phyloP scores from a whole-genome alignment of 2,888 invertebrate species.

The Elgonia sp. region DNA sequence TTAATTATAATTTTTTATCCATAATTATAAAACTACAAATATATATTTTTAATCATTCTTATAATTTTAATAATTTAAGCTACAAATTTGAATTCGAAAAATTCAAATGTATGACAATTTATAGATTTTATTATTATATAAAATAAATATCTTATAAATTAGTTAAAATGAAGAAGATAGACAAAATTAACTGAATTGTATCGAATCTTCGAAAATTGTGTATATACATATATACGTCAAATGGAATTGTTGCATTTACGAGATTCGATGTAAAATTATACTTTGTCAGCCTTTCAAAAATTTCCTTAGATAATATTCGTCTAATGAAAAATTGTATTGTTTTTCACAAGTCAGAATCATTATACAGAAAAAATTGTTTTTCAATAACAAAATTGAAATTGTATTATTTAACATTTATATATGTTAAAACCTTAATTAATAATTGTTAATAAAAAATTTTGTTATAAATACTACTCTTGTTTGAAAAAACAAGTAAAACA shows the following conservation, averaged over 20 bases:
- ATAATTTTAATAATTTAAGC: neutral
- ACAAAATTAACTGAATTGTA: neutral
- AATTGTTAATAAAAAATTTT: too few species aligned
- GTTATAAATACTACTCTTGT: too few species aligned
- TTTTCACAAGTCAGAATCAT: neutral
- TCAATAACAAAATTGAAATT: too few species aligned
- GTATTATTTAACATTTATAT: too few species aligned
- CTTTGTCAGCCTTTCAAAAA: neutral
- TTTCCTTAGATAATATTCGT: conserved; percentile 1
- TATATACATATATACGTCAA: neutral
- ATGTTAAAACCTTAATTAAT: too few species aligned
- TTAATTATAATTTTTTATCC: neutral
- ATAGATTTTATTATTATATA: neutral
- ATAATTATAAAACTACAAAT: neutral
- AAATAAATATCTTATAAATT: neutral
- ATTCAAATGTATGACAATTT: neutral
- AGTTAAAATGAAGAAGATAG: neutral
- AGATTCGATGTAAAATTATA: conserved; percentile 13
- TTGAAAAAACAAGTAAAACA: too few species aligned
- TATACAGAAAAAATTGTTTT: too few species aligned
- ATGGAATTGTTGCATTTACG: neutral
- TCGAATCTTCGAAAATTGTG: neutral
- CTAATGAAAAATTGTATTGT: neutral
- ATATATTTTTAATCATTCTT: neutral
- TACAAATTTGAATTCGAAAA: neutral